Evolutionary conservation across 1,140 invertebrate genomes (phyloP), one percentile per base, ranked within the genome.

Genomic region (Eumeta japonica): DNA sequence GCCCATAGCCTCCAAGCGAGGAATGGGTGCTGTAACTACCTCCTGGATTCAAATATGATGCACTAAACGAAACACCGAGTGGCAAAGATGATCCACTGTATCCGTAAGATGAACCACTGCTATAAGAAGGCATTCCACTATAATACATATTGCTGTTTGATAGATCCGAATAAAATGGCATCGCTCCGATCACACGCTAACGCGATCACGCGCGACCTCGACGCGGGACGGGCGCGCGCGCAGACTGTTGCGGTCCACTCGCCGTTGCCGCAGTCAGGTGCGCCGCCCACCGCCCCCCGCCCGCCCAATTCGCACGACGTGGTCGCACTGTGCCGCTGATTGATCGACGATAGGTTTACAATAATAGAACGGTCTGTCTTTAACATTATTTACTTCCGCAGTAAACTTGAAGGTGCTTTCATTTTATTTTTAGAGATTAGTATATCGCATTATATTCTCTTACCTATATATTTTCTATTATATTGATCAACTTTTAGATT

Each of bases 91-190:
- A 61, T 50, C 55, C 58, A 14, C 15, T 31, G 37, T 70, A 65
- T 2, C 3, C 13, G 10, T 60, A 45, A 27, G 53, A 46, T 7
- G 5, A 7, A 31, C 7, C 7, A 55, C 62, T 57, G 15, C 46
- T 55, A 33, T 63, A 62, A 13, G 63, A 58, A n/a, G 68, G 50
- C 11, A 60, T 58, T 41, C 73, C 74, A 52, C 75, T 64, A 44
- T 78, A 79, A 61, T 80, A 80, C 59, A 80, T 68, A 52, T 78
- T 79, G 41, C 76, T 60, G 39, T 68, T 75, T 16, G 52, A 52
- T 30, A 76, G 63, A 53, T 81, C 79, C 37, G 78, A 79, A 62
- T 76, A 81, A 28, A 80, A 60, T 35, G 80, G 80, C 81, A 82
- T 82, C 45, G 45, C 31, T 28, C 24, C 31, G 28, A n/a, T n/a